Evolutionary conservation across 1,140 invertebrate genomes (phyloP).

Genomic region (Trichomalopsis sarcophagae): DNA sequence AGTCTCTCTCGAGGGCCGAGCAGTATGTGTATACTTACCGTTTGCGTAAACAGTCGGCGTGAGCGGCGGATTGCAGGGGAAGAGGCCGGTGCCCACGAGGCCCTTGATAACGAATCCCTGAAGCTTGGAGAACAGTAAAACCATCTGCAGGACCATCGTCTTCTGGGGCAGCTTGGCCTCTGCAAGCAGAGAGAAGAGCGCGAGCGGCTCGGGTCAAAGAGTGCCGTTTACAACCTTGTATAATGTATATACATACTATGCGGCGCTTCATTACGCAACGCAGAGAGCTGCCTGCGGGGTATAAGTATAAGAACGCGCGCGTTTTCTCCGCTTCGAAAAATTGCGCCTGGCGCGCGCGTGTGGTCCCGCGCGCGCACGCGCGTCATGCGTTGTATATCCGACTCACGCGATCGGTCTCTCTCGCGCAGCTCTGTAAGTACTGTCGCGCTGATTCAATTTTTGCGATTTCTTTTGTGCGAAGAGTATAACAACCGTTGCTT

Average conservation of each 20-base stretch:
- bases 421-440: slow-evolving; percentile 11
- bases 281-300: background rate
- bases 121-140: slow-evolving; percentile 70
- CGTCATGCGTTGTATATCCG: too few relatives aligned
- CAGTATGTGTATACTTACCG: slow-evolving; percentile 64
- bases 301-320: background rate
- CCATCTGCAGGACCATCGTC: slow-evolving; percentile 66
- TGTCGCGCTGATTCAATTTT: slow-evolving; percentile 23
- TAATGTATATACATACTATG: background rate
- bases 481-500: background rate
- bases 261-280: background rate
- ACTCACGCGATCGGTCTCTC: background rate
- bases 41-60: slow-evolving; percentile 68
- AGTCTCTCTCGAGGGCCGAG: slow-evolving; percentile 20
- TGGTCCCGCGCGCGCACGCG: slow-evolving; percentile 13
- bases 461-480: slow-evolving; percentile 1
- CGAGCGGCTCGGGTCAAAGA: slow-evolving; percentile 26
- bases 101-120: slow-evolving; percentile 68
- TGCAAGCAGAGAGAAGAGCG: slow-evolving; percentile 50
- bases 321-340: slow-evolving; percentile 1
- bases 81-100: slow-evolving; percentile 64
- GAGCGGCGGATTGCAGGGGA: slow-evolving; percentile 71
- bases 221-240: background rate
- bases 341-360: slow-evolving; percentile 17
- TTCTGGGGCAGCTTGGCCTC: slow-evolving; percentile 66